Evolutionary conservation across 2,113 vertebrate genomes (phyloP).

Genomic region (Gymnarchus niloticus): DNA sequence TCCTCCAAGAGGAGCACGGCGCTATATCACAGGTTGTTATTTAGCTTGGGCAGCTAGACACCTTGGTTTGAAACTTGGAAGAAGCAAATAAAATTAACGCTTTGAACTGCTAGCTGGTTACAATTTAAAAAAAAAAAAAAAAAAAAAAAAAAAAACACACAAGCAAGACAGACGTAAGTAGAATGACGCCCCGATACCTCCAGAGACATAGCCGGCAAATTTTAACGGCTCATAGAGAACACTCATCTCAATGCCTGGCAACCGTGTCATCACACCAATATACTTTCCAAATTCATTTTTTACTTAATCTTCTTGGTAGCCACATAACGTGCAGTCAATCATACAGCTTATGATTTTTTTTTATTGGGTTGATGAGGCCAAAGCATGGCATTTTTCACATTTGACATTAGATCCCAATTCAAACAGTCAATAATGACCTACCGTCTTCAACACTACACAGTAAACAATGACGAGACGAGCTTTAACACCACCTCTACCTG

Average conservation of each 20-base stretch:
- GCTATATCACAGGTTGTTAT: not conserved
- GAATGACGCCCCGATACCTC: not conserved
- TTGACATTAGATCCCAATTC: not conserved
- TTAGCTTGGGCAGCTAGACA: not conserved
- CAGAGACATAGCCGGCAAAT: constrained; percentile 40
- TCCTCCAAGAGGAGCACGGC: not conserved
- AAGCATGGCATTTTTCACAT: not conserved
- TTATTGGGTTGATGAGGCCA: too few species aligned
- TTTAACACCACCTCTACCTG: too few species aligned
- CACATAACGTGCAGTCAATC: not conserved
- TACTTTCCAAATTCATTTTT: constrained; percentile 48
- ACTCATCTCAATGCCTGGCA: constrained; percentile 47
- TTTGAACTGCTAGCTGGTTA: not conserved
- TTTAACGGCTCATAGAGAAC: constrained; percentile 48
- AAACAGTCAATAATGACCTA: not conserved
- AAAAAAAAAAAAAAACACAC: too few species aligned
- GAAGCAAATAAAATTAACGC: not conserved
- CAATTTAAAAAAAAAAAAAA: too few species aligned
- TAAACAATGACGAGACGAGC: too few species aligned
- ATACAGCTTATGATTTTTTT: not conserved
- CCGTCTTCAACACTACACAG: not conserved
- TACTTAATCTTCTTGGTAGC: not conserved
- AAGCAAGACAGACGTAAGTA: not conserved
- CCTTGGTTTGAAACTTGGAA: not conserved
- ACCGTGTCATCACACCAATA: constrained; percentile 53